phyloP scores from a whole-genome alignment of 1,140 invertebrate species.

The Zaprionus tsacasi region DNA sequence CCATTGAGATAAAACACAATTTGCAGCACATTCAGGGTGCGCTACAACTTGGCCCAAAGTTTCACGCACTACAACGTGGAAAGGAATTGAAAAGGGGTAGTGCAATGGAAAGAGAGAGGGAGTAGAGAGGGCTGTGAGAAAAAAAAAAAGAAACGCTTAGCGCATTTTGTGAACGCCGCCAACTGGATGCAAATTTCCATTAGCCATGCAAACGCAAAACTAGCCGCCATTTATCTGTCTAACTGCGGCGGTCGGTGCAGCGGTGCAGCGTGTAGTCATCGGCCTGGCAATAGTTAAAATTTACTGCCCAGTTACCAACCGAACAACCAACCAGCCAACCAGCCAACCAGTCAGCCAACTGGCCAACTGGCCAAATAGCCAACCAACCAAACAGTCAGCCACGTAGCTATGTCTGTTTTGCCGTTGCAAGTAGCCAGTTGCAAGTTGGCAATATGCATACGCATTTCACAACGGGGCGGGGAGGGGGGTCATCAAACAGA shows the following conservation, averaged over 20 bases:
- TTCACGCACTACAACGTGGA: conserved; percentile 4
- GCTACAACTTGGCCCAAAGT: conserved; percentile 23
- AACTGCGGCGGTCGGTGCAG: conserved; percentile 45
- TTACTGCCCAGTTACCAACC: conserved; percentile 71
- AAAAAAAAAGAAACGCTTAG: conserved; percentile 53
- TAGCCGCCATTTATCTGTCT: conserved; percentile 80
- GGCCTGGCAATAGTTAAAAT: conserved; percentile 76
- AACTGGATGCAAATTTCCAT: conserved; percentile 80
- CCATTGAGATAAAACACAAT: conserved; percentile 6
- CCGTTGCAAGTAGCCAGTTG: conserved; percentile 45
- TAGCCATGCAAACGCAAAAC: conserved; percentile 81
- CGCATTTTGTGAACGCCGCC: conserved; percentile 67
- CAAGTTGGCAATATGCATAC: conserved; percentile 80
- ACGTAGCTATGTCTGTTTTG: conserved; percentile 15
- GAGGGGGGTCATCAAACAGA: conserved; percentile 14
- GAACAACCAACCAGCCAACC: neutral
- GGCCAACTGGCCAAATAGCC: neutral
- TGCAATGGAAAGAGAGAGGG: neutral
- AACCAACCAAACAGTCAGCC: conserved; percentile 22
- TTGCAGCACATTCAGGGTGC: conserved; percentile 36
- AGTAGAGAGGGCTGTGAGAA: conserved; percentile 1
- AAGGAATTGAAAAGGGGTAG: neutral
- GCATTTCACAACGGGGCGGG: conserved; percentile 61
- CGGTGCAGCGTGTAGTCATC: conserved; percentile 32
- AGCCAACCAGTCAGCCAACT: conserved; percentile 10